Percentiles rank a stretch among this genome's conserved stretches.
Evolutionary conservation across 2,888 invertebrate genomes (phyloP).

Genomic region (Agrotis exclamationis): DNA sequence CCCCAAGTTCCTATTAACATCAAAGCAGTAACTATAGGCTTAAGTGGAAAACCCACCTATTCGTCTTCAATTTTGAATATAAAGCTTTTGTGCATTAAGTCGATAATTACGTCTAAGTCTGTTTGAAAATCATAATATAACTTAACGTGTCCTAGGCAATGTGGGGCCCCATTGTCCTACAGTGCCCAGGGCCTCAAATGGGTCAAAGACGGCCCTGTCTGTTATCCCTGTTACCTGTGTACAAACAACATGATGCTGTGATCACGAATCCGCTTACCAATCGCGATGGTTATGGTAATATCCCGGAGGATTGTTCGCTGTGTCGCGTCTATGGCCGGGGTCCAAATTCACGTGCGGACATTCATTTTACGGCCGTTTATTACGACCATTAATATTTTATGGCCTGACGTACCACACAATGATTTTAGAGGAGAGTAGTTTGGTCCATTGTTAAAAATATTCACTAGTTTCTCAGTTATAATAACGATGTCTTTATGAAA

Average conservation of each 20-base stretch:
- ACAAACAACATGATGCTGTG: slow-evolving; percentile 29
- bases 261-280: slow-evolving; percentile 40
- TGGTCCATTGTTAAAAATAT: slow-evolving; percentile 10
- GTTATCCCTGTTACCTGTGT: neutral
- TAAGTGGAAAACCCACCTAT: no score
- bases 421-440: slow-evolving; percentile 32
- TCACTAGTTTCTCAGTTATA: neutral
- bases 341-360: slow-evolving; percentile 47
- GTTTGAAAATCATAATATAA: no score
- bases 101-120: no score
- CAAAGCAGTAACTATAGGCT: no score
- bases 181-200: no score
- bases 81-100: no score
- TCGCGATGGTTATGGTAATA: slow-evolving; percentile 39
- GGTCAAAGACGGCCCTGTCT: no score
- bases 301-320: slow-evolving; percentile 34
- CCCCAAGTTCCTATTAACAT: no score
- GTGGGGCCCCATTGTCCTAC: no score
- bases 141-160: no score
- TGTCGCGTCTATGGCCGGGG: slow-evolving; percentile 30
- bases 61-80: no score
- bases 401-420: slow-evolving; percentile 22
- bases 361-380: slow-evolving; percentile 46
- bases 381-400: slow-evolving; percentile 48
- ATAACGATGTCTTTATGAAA: neutral